phyloP scores from a whole-genome alignment of 1,140 invertebrate genomes.

The Papilio glaucus region DNA sequence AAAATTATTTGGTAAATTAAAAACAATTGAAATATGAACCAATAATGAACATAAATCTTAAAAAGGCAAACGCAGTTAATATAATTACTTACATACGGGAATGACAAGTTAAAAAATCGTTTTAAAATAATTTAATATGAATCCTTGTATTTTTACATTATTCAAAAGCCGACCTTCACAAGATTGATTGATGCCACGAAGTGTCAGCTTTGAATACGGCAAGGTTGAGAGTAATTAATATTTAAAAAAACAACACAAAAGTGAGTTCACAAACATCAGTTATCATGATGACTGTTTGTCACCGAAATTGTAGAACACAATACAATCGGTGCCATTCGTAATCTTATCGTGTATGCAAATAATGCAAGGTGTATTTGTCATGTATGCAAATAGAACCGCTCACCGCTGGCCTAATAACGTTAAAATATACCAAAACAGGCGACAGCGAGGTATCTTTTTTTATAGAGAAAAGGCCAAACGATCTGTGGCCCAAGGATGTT shows the following conservation, averaged over 20 bases:
- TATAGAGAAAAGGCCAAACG: background rate
- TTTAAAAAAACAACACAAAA: slow-evolving; percentile 17
- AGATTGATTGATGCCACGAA: slow-evolving; percentile 22
- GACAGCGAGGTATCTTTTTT: background rate
- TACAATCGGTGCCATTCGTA: slow-evolving; percentile 30
- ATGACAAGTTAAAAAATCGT: slow-evolving; percentile 10
- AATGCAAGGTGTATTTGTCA: slow-evolving; percentile 34
- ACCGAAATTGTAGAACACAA: slow-evolving; percentile 30
- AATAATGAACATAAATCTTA: background rate
- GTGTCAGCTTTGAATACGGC: slow-evolving; percentile 10
- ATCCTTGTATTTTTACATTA: slow-evolving; percentile 18
- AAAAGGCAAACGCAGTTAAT: slow-evolving; percentile 3
- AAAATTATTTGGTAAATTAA: background rate
- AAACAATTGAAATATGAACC: background rate
- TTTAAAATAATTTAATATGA: slow-evolving; percentile 16
- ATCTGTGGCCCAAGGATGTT: background rate
- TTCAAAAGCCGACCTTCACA: slow-evolving; percentile 19
- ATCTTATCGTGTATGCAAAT: slow-evolving; percentile 37
- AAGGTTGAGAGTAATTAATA: slow-evolving; percentile 33
- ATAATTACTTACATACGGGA: background rate
- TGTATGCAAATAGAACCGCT: slow-evolving; percentile 16
- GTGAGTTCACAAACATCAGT: slow-evolving; percentile 25
- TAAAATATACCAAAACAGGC: slow-evolving; percentile 4
- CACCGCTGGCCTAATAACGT: slow-evolving; percentile 14
- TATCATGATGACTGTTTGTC: slow-evolving; percentile 29